Base-by-base conservation (phyloP, 2,797 vertebrate species). In the Toxotes lorentzi region DNA sequence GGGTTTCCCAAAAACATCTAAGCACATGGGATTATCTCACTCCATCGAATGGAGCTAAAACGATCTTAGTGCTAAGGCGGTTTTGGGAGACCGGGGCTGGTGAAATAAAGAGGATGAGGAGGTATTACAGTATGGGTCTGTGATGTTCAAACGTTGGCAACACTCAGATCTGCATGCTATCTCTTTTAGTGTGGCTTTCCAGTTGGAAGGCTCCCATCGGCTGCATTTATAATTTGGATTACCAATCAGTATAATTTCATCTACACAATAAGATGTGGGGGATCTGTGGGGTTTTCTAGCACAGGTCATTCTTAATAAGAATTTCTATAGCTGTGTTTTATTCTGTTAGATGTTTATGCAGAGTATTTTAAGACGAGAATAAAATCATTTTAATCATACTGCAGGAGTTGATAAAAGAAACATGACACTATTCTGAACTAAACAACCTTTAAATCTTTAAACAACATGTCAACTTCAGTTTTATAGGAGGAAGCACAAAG, bases 91-190 rank as follows among this genome's bases (percentile, higher is more conserved):
- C 68, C 1, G 5, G 40, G 69, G 72, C 17, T 1, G 14, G 57
- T 57, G 72, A 73, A 64, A 80, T 80, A 76, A 86, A 84, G 81
- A 76, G 83, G 83, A 87, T 81, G 78, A 81, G 70, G 51, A 73
- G 57, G 70, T 68, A 77, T 85, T 85, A 88, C 10, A 58, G 63
- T 19, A 34, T 12, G 27, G 32, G 45, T 56, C 51, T 62, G 27
- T 47, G 75, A 78, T 76, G 65, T 78, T 72, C 34, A 73, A 73
- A 65, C 24, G 0, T 11, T 73, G 73, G 74, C 71, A 61, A 21
- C 64, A 14, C 41, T 64, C 21, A 78, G 75, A 79, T 82, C 64
- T 56, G 66, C 47, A 38, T 30, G 47, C 54, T 43, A 43, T 66
- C 65, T 54, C 34, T 73, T 50, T 76, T 79, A 56, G 61, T 71